Evolutionary conservation across 1,140 invertebrate species (phyloP).

Genomic region (Cydia splendana): DNA sequence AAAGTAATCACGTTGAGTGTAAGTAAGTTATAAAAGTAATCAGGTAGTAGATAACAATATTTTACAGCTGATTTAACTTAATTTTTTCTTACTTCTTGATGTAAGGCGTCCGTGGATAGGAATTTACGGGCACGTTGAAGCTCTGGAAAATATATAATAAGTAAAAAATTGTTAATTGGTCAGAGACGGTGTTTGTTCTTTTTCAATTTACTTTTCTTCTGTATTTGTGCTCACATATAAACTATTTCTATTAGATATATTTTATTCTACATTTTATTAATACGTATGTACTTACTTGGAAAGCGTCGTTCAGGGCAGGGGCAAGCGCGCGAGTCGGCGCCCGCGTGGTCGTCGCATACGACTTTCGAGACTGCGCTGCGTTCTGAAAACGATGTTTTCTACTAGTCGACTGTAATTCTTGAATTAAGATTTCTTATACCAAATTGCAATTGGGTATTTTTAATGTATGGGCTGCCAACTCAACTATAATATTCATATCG

Average conservation of each 20-base stretch:
- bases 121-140: conserved; percentile 63
- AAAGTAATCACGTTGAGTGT: too few relatives aligned
- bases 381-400: conserved; percentile 11
- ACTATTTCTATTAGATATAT: too few relatives aligned
- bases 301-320: conserved; percentile 59
- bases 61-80: too few relatives aligned
- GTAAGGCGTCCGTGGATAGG: conserved; percentile 64
- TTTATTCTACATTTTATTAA: neutral
- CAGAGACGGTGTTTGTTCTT: neutral
- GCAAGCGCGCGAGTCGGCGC: conserved; percentile 48
- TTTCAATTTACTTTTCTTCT: neutral
- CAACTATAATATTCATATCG: too few relatives aligned
- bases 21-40: too few relatives aligned
- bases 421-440: too few relatives aligned
- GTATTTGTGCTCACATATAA: too few relatives aligned
- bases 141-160: conserved; percentile 45
- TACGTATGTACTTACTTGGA: conserved; percentile 48
- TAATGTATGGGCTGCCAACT: too few relatives aligned
- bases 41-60: too few relatives aligned
- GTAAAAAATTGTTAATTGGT: neutral
- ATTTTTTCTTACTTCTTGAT: conserved; percentile 62
- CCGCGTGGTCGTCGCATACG: conserved; percentile 35
- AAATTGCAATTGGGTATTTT: too few relatives aligned
- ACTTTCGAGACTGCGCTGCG: conserved; percentile 30
- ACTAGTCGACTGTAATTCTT: too few relatives aligned